Conservation (phyloP, 2,797 vertebrate species). For the Chlorospingus semifuscus region DNA sequence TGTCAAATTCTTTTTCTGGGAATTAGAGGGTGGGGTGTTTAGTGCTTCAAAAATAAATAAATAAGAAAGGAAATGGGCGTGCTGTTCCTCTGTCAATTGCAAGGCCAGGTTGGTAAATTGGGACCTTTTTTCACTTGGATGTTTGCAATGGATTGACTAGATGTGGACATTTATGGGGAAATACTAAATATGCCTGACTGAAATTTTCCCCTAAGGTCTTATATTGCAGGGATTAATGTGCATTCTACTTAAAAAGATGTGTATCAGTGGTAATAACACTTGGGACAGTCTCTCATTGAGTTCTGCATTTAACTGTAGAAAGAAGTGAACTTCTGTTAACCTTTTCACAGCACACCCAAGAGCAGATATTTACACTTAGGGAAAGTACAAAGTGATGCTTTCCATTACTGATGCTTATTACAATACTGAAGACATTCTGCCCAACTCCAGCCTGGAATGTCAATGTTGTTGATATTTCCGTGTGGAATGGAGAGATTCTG, state of each 20-base stretch:
- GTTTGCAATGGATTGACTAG: neutral
- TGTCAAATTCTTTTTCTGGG: neutral
- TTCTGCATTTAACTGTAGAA: neutral
- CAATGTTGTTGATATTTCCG: neutral
- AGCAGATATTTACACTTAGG: neutral
- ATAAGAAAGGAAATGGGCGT: constrained; percentile 39
- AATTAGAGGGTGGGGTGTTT: constrained; percentile 15
- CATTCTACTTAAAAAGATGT: neutral
- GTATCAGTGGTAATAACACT: neutral
- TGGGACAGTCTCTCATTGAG: neutral
- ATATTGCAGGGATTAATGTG: neutral
- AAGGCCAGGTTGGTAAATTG: neutral
- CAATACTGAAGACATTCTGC: neutral
- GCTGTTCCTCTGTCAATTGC: neutral
- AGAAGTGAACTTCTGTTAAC: neutral
- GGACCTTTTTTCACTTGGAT: neutral
- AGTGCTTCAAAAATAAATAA: constrained; percentile 32
- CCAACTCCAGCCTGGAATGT: neutral
- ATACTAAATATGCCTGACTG: neutral
- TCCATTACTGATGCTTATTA: neutral
- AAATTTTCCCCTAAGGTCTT: neutral
- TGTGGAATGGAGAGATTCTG: neutral
- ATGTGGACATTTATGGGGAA: neutral
- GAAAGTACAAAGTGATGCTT: neutral
- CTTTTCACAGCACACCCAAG: neutral